phyloP scores from a whole-genome alignment of 2,797 vertebrate species.

The Squalus acanthias region DNA sequence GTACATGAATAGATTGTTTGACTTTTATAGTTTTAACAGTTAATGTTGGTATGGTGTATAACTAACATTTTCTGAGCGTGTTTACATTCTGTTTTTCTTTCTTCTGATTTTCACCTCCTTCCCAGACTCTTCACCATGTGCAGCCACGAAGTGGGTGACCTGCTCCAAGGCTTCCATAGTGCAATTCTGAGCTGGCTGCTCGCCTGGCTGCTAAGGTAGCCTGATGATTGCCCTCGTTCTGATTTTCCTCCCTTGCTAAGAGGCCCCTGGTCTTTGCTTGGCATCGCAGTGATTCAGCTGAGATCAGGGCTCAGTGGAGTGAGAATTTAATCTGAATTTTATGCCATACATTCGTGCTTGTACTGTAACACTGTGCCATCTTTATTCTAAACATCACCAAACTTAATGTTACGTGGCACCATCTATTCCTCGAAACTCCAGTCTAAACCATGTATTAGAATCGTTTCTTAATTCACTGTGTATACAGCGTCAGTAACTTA shows the following conservation, averaged over 20 bases:
- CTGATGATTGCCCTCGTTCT: not conserved
- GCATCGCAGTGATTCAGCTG: not conserved
- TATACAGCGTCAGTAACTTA: not conserved
- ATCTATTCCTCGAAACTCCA: not conserved
- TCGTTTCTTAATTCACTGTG: not conserved
- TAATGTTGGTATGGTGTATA: not conserved
- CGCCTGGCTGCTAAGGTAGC: not conserved
- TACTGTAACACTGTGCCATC: not conserved
- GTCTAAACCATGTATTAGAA: not conserved
- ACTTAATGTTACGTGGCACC: not conserved
- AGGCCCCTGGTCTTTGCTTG: not conserved
- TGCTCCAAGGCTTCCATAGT: not conserved
- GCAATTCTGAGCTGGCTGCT: not conserved
- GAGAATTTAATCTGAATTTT: not conserved
- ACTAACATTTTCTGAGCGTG: conserved; percentile 23
- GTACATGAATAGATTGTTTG: conserved; percentile 44
- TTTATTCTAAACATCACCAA: not conserved
- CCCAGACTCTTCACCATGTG: not conserved
- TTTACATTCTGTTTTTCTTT: conserved; percentile 8
- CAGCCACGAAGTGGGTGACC: not conserved
- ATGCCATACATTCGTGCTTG: not conserved
- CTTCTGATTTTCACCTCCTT: not conserved
- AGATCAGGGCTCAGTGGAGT: not conserved
- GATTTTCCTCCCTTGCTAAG: not conserved
- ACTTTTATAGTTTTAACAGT: not conserved